Evolutionary conservation across 2,888 invertebrate species (phyloP), one percentile per base, ranked within the genome.

Genomic region (Cabera pusaria): DNA sequence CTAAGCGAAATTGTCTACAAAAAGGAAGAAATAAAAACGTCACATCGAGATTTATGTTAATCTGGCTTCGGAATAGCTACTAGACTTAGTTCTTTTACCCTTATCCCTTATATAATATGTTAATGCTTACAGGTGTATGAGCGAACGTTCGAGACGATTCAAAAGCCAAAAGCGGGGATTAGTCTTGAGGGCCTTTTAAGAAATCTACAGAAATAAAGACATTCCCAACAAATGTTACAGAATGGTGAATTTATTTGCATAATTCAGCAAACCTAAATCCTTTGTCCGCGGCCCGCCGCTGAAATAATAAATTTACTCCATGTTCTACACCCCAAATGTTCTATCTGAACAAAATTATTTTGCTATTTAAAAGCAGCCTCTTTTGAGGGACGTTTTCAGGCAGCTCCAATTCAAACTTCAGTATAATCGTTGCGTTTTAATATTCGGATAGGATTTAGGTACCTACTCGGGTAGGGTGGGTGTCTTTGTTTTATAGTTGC

Each of bases 231-330:
- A 87, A 85, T 87, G 87, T 87, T 86, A 84, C 87, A 82, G 78
- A 84, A 83, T 84, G 83, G 83, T 81, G 85, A 86, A 86, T 86
- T 84, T 85, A 87, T 87, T 87, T 87, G 85, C 85, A 86, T 87
- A 87, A 84, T 82, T 87, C 84, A 76, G 73, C 77, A 79, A 84
- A 82, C 78, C 83, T 78, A 78, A 86, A 84, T 81, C 86, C 82
- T 84, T 85, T 86, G 85, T 83, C 85, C 83, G 83, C 74, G 64
- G 71, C 70, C 72, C 71, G 72, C 68, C 73, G 72, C 72, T 76
- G 59, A 83, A 84, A 84, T 84, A 86, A 86, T 86, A 85, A 86
- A 87, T 86, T 81, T 80, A 74, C 82, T 76, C 77, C 75, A 84
- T 80, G 77, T 69, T 82, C 76, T 73, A 79, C 79, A 79, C 72